Base-by-base conservation (phyloP, 2,113 vertebrate genomes). In the Perognathus longimembris region DNA sequence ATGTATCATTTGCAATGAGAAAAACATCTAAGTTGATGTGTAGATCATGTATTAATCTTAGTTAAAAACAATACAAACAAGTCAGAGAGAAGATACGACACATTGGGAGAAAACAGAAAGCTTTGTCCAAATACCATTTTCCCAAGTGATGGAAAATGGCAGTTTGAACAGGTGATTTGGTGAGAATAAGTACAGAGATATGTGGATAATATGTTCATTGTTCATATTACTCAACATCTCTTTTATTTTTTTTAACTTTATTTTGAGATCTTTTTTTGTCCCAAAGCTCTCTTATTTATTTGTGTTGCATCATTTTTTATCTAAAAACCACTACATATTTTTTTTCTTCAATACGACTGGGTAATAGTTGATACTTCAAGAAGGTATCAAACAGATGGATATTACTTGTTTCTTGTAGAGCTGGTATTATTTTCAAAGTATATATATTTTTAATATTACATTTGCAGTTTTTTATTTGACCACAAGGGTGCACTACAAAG, bases 391-490 rank as follows among this genome's bases (percentile, higher is more conserved):
- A 73, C 0, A 34, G 36, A 14, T 24, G 2, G 18, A 36, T 77
- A n/a, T 82, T 42, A 18, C 5, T 91, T 76, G 18, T 20, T 63
- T 76, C 30, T 77, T 11, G 75, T 79, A 59, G 57, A 28, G 24
- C 28, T 89, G n/a, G 5, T 21, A 83, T 94, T 64, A 64, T 26
- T 15, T 42, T 79, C 42, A 74, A 66, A 71, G 81, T 6, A 54
- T 45, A 45, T 11, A 45, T 45, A 45, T 81, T 34, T 94, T n/a
- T 45, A 54, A 91, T 40, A 18, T 20, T 94, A 45, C 28, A 45
- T 91, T 96, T 96, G 93, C 94, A 97, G 71, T 95, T 95, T 91
- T 88, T 89, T 87, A 94, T 32, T 95, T 97, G 77, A 93, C 85
- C 76, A 88, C 96, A 76, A 83, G 15, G 76, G 92, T 89, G 92